phyloP scores from a whole-genome alignment of 2,797 vertebrate genomes.

The Gambusia yucatana region DNA sequence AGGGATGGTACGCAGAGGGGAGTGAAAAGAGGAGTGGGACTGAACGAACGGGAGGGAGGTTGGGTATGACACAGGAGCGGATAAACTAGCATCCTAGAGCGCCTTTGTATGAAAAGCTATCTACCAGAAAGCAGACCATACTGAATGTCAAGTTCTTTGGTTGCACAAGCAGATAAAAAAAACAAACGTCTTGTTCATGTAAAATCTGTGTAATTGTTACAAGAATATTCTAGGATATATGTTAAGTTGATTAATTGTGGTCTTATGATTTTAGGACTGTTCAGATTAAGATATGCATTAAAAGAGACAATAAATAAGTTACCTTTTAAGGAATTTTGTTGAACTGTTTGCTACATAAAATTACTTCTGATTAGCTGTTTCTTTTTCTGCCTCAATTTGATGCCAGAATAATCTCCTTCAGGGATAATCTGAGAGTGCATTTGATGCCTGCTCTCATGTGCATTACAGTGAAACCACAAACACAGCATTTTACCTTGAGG shows the following conservation, averaged over 20 bases:
- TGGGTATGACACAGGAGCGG: slow-evolving; percentile 24
- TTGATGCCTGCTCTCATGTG: not conserved
- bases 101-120: slow-evolving; percentile 36
- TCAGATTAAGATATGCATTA: not conserved
- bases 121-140: not conserved
- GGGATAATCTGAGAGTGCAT: not conserved
- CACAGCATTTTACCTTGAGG: slow-evolving; percentile 12
- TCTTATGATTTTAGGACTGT: not conserved
- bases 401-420: not conserved
- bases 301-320: not conserved
- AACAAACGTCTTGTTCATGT: not conserved
- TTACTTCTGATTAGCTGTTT: not conserved
- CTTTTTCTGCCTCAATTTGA: not conserved
- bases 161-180: not conserved
- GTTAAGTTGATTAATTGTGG: not conserved
- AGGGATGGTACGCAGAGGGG: slow-evolving; percentile 10
- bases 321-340: not conserved
- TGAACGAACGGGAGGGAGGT: slow-evolving; percentile 14
- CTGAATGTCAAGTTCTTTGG: not conserved
- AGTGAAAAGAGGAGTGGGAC: slow-evolving; percentile 36
- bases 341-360: not conserved
- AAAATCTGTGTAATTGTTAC: not conserved
- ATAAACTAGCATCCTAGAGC: slow-evolving; percentile 42
- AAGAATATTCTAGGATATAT: not conserved
- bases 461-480: not conserved